Evolutionary conservation across 2,888 invertebrate species (phyloP), one percentile per base, ranked within the genome.

Genomic region (Lasioglossum calceatum): DNA sequence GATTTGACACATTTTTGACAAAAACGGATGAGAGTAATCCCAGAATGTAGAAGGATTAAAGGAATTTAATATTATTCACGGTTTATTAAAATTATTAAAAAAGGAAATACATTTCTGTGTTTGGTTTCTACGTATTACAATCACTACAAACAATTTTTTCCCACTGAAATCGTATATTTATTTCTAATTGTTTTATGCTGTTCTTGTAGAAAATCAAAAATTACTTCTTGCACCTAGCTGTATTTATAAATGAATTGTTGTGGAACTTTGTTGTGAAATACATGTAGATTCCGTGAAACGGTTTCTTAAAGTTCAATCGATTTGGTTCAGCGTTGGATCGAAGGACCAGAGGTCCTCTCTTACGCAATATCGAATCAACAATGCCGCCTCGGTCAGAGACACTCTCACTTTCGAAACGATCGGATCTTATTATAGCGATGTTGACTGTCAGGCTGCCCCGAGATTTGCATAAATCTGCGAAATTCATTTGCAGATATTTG

Each of bases 371-470:
- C 36, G 67, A 32, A 19, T 36, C 67, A 19, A 67, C 67, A 67
- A 67, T 67, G 67, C 19, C 67, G 67, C 36, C 32, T 67, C 67
- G 67, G 67, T 36, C 36, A 67, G 67, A 67, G 67, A 67, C 67
- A 67, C 67, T 67, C 67, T 67, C 67, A 67, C 67, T 67, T 67
- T 67, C 67, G 67, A 67, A 64, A 64, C 64, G 32, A 67, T 67
- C 67, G 67, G 36, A 36, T 67, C 67, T 32, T 32, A 32, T 67
- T 67, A 32, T 67, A 67, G 67, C 67, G 67, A 67, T 16, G 67
- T 16, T 36, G 8, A 67, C 67, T 16, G 36, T 8, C 67, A 32
- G 36, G 36, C 54, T 54, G 54, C 23, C 19, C 19, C 36, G 19
- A 16, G 36, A 67, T 67, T 67, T 36, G 67, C 67, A 32, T 67